Conservation (phyloP, 1,140 invertebrate species). For the Aphelenchoides besseyi region DNA sequence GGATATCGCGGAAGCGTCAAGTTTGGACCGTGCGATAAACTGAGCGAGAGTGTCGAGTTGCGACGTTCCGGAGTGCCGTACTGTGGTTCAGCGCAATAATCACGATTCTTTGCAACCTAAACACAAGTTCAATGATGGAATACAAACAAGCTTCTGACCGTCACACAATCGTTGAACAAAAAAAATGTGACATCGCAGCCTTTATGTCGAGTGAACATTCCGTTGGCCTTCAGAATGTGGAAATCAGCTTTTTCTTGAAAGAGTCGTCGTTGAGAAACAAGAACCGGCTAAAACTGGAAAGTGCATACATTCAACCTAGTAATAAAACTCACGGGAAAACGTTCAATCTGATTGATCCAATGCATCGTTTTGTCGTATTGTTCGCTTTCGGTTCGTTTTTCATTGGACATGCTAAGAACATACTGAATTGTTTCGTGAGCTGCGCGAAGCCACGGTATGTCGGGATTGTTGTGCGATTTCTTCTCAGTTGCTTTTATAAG, state of each 20-base stretch:
- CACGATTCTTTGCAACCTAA: constrained; percentile 6
- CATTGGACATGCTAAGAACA: constrained; percentile 1
- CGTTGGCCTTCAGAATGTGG: not conserved
- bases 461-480: constrained; percentile 16
- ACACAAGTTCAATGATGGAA: constrained; percentile 2
- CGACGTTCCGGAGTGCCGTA: not conserved
- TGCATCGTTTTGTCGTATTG: not conserved
- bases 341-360: not conserved
- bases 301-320: too few relatives aligned
- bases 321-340: constrained; percentile 14
- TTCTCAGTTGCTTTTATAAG: constrained; percentile 5
- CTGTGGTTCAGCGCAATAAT: not conserved
- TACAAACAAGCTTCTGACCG: not conserved
- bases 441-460: not conserved
- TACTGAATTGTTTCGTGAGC: not conserved
- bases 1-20: too few relatives aligned
- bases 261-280: too few relatives aligned
- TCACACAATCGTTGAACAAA: constrained; percentile 9
- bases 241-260: constrained; percentile 7
- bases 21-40: too few relatives aligned
- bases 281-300: too few relatives aligned
- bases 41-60: not conserved
- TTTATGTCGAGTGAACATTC: not conserved
- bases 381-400: constrained; percentile 1
- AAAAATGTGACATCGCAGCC: not conserved